Percentiles rank a stretch among this genome's conserved stretches.
These are phyloP conservation scores for Pristionchus mayeri DNA, from an alignment of 2,888 invertebrate genomes.

Conservation along the genomic window DNA sequence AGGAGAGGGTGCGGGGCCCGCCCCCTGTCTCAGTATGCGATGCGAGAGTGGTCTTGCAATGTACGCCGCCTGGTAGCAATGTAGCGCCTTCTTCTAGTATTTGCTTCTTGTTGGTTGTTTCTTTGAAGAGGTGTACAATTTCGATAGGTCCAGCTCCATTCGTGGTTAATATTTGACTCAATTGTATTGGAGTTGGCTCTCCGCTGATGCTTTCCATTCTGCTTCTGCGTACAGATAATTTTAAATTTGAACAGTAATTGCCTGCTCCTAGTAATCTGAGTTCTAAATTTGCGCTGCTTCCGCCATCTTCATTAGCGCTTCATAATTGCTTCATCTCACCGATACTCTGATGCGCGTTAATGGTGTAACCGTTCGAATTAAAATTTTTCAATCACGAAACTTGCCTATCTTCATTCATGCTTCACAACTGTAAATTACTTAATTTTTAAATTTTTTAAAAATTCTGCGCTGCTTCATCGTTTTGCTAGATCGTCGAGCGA, in stretches of 20 bases:
- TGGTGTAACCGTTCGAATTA: no score
- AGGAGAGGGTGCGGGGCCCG: not conserved
- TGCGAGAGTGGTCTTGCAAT: not conserved
- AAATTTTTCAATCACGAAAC: no score
- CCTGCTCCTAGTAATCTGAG: no score
- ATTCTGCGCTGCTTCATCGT: no score
- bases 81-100: not conserved
- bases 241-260: no score
- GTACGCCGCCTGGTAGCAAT: not conserved
- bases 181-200: not conserved
- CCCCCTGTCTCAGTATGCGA: slow-evolving; percentile 14
- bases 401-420: no score
- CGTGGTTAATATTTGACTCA: not conserved
- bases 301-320: not conserved
- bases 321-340: not conserved
- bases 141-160: not conserved
- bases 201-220: not conserved
- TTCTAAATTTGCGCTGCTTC: not conserved
- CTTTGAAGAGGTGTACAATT: no score
- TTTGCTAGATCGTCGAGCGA: no score
- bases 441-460: no score
- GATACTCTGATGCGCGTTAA: no score
- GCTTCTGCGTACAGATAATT: not conserved
- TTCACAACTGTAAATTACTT: no score
- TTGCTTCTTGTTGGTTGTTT: no score